These are phyloP conservation scores for Tenthredo livida DNA, from an alignment of 2,888 invertebrate species.

Conservation along the genomic window DNA sequence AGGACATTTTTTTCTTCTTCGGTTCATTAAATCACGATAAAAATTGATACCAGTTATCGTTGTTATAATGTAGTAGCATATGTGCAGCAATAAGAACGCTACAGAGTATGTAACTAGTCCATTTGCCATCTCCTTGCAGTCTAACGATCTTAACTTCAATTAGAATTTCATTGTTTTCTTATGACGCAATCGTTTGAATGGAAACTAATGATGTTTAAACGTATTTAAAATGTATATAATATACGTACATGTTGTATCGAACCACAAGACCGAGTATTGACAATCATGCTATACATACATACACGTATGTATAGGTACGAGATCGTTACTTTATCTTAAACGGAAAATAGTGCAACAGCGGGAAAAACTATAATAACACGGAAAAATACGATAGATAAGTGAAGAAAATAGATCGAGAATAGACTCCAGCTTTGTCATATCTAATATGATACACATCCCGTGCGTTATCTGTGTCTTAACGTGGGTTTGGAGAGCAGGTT, in stretches of 20 bases:
- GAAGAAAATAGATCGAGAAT: neutral
- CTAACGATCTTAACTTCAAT: constrained; percentile 1
- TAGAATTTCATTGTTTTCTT: constrained; percentile 22
- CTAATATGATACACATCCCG: neutral
- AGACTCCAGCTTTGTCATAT: neutral
- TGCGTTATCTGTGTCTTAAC: constrained; percentile 7
- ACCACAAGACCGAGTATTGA: neutral
- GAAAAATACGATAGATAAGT: neutral
- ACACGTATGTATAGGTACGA: neutral
- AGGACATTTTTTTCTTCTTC: neutral
- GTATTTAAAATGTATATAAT: neutral
- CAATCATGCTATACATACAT: neutral
- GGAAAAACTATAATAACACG: neutral
- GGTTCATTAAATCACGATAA: neutral
- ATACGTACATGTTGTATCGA: neutral
- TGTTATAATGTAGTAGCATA: neutral
- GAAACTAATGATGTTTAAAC: constrained; percentile 24
- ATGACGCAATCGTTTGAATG: neutral
- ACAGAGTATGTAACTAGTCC: neutral
- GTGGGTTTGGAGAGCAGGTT: constrained; percentile 14
- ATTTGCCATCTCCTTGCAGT: constrained; percentile 20
- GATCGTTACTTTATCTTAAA: neutral
- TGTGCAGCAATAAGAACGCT: neutral
- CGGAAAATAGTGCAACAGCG: neutral
- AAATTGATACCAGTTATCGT: neutral